Evolutionary conservation across 2,113 vertebrate genomes (phyloP), one percentile per base, ranked within the genome.

Genomic region (Sorex fumeus): DNA sequence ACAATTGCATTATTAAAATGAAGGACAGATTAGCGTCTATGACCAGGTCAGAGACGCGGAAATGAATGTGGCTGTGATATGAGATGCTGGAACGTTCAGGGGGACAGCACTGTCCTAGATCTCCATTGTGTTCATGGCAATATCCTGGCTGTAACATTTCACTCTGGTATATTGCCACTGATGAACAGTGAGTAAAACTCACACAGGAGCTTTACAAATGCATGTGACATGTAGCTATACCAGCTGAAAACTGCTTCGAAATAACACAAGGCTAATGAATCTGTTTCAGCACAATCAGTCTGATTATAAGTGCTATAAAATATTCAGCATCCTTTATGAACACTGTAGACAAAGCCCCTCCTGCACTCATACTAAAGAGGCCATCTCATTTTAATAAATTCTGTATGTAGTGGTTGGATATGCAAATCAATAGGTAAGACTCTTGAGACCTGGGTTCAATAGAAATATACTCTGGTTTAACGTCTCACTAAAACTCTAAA

Each of bases 61-160:
- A 6, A 43, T 25, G 3, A 43, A 6, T 25, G 28, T 16, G 40
- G 10, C 12, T 13, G 6, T 8, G 21, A 32, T 30, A 23, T 18
- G 27, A 45, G 28, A 23, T 3, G 3, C 6, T 3, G 0, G 11
- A 12, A 3, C 12, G 25, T 30, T 47, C 30, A 11, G 2, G 18
- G 18, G 2, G 3, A 40, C 2, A 16, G 28, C 16, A 16, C 28
- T n/a, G 0, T 66, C 43, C 36, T 13, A 1, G 3, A 23, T 82
- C 60, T n/a, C 21, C 27, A 13, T 18, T 45, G 40, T 12, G n/a
- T 45, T 16, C 2, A 3, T 12, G 69, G 13, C 7, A 71, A 36
- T 19, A 34, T 18, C 69, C 67, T 19, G 32, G 69, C 4, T 71
- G 32, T 71, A 34, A 71, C 34, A 10, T 23, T 36, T 36, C 32